These are phyloP conservation scores for Sphenodon punctatus DNA, from an alignment of 2,797 vertebrate species.

Conservation along the genomic window DNA sequence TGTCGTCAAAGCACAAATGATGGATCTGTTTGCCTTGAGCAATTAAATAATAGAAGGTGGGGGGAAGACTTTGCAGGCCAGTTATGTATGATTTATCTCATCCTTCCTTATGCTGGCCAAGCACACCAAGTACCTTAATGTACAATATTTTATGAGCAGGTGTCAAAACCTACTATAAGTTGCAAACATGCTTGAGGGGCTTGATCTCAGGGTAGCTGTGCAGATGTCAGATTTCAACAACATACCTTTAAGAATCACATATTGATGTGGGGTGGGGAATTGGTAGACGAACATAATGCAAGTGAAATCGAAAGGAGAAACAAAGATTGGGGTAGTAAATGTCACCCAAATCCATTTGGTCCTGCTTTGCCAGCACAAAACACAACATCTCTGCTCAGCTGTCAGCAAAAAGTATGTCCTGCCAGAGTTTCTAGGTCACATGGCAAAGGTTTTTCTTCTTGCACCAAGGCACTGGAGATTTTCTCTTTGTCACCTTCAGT, in stretches of 20 bases:
- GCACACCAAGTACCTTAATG: background rate
- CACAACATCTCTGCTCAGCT: background rate
- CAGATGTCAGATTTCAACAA: background rate
- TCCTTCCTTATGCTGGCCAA: background rate
- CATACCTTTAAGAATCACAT: background rate
- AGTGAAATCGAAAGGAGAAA: constrained; percentile 15
- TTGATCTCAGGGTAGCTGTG: background rate
- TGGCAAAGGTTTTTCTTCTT: constrained; percentile 18
- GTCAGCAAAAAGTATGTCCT: constrained; percentile 56
- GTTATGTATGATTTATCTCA: background rate
- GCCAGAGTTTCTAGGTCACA: background rate
- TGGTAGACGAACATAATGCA: background rate
- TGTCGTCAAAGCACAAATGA: background rate
- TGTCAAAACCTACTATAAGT: background rate
- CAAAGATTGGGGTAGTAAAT: constrained; percentile 41
- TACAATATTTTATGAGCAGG: background rate
- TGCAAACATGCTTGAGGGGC: background rate
- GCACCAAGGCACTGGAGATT: constrained; percentile 13
- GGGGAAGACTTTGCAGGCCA: background rate
- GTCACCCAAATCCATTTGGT: constrained; percentile 58
- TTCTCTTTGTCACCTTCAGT: constrained; percentile 60
- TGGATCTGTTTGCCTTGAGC: background rate
- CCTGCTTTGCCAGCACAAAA: constrained; percentile 31
- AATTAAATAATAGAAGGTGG: background rate
- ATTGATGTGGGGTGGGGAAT: background rate